Percentiles rank a stretch among this genome's conserved stretches.
phyloP scores from a whole-genome alignment of 2,113 vertebrate species.

The Fukomys damarensis region DNA sequence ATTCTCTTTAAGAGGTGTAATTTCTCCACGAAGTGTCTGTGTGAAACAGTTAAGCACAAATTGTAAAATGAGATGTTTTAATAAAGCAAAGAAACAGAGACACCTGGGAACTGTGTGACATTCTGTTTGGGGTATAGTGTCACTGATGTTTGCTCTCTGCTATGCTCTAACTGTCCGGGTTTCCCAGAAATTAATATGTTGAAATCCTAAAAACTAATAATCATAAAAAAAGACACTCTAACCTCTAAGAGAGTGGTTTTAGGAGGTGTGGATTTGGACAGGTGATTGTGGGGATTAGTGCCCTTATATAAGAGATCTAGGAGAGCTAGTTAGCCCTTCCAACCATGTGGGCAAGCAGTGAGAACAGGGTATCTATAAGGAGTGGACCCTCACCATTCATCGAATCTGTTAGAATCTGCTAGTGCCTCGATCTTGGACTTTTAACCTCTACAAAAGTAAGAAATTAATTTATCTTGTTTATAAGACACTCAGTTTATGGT shows the following conservation, averaged over 20 bases:
- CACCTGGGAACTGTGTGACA: not conserved
- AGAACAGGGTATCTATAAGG: not conserved
- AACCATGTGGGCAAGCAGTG: not conserved
- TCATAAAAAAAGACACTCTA: not conserved
- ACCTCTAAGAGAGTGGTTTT: not conserved
- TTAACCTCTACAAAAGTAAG: not conserved
- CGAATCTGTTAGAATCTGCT: not conserved
- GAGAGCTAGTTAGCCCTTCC: not conserved
- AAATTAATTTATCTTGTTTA: not conserved
- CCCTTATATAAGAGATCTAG: not conserved
- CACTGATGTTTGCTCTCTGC: not conserved
- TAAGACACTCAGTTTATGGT: not conserved
- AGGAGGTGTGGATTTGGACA: not conserved
- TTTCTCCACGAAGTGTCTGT: conserved; percentile 93
- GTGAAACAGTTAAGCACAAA: conserved; percentile 59
- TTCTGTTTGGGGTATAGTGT: not conserved
- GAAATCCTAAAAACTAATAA: not conserved
- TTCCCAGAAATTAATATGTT: not conserved
- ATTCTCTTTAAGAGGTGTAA: conserved; percentile 93
- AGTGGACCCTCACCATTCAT: not conserved
- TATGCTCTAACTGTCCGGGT: not conserved
- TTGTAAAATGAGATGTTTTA: conserved; percentile 33
- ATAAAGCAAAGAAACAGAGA: not conserved
- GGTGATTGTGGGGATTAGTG: not conserved
- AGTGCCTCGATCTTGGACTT: not conserved